A percentile compares a stretch with the other conserved stretches of the same genome.
These are phyloP conservation scores for Helleia helle DNA, from an alignment of 2,888 invertebrate genomes.

Conservation along the genomic window DNA sequence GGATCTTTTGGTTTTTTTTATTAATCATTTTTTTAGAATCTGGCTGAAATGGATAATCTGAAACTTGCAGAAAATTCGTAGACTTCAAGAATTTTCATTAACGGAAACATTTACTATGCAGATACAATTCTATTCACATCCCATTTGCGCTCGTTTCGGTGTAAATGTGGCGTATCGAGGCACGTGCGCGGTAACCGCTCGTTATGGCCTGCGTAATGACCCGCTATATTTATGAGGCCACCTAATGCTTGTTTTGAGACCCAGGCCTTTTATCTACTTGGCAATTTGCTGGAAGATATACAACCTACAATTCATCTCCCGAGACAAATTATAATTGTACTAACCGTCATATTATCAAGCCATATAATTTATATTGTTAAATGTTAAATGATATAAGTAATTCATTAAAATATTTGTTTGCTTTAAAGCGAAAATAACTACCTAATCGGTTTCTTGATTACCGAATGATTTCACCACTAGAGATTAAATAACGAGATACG, in stretches of 20 bases:
- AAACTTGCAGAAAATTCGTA: no score
- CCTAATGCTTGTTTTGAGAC: constrained; percentile 34
- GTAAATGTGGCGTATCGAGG: constrained; percentile 17
- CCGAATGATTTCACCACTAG: no score
- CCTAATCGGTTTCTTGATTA: background rate
- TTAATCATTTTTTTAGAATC: no score
- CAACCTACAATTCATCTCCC: constrained; percentile 9
- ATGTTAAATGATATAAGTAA: no score
- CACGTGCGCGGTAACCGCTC: constrained; percentile 45
- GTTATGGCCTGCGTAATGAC: constrained; percentile 53
- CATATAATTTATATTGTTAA: constrained; percentile 5
- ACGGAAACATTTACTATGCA: background rate
- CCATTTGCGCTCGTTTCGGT: constrained; percentile 8
- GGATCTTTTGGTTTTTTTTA: no score
- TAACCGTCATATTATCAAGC: constrained; percentile 2
- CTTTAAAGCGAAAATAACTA: no score
- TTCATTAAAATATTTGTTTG: no score
- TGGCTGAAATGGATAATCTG: no score
- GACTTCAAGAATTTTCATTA: no score
- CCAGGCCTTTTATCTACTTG: constrained; percentile 24
- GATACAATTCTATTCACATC: constrained; percentile 1
- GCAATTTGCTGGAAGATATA: constrained; percentile 23
- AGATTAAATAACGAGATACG: no score
- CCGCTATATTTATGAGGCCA: constrained; percentile 49
- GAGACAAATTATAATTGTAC: constrained; percentile 9